Conservation (phyloP, 1,140 invertebrate species). For the Drosophila insularis region DNA sequence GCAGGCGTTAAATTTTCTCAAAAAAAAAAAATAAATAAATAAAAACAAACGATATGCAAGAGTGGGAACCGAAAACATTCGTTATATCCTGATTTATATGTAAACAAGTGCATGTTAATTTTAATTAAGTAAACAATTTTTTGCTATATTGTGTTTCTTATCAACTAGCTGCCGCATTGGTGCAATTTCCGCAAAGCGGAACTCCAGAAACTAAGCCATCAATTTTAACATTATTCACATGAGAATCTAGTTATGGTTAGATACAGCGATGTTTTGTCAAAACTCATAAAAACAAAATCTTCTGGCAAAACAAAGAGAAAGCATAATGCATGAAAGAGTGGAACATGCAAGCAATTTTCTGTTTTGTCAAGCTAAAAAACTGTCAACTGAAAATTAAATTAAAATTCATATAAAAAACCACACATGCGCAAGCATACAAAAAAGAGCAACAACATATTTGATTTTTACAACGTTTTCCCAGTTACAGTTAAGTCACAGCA, state of each 20-base stretch:
- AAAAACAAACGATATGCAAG: background rate
- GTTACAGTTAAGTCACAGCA: too few relatives aligned
- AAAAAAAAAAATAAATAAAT: background rate
- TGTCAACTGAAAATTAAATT: background rate
- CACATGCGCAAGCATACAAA: background rate
- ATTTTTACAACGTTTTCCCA: background rate
- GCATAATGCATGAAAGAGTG: background rate
- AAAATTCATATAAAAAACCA: constrained; percentile 4
- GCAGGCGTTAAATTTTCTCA: constrained; percentile 46
- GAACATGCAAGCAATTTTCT: background rate
- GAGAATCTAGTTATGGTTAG: background rate
- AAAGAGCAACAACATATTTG: background rate
- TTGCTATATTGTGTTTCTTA: background rate
- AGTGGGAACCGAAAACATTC: constrained; percentile 2
- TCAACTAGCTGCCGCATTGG: constrained; percentile 27
- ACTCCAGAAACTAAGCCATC: constrained; percentile 32
- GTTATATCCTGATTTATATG: constrained; percentile 50
- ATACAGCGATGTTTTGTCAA: background rate
- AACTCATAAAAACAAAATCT: background rate
- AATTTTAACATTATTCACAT: constrained; percentile 31
- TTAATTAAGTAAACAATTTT: constrained; percentile 43
- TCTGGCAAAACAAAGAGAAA: background rate
- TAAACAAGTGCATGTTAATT: constrained; percentile 47
- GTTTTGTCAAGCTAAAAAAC: background rate
- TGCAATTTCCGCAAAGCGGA: constrained; percentile 58